Base-by-base conservation (phyloP, 2,113 vertebrate genomes). In the Calonectris borealis region DNA sequence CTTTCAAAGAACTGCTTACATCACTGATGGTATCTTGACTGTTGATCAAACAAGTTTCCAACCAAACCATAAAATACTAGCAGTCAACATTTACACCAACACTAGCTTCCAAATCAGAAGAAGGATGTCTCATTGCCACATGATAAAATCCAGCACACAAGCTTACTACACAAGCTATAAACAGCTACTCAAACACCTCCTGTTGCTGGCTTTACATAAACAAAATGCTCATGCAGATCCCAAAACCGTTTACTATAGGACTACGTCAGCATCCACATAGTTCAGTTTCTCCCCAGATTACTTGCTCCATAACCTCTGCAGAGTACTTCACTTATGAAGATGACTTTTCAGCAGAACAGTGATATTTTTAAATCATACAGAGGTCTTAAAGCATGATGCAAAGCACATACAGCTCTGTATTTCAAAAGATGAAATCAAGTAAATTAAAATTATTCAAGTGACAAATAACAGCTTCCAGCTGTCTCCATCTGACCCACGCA, bases 71-170 rank as follows among this genome's bases (percentile, higher is more conserved):
- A 83, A 87, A 75, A 85, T 40, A 48, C 36, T 40, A 79, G 52
- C 24, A 85, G 29, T 69, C 71, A 89, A 80, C 87, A 69, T 16
- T 58, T 66, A 88, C 31, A 72, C 19, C 73, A 65, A 40, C 21
- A 71, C 44, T 25, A 68, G 57, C 81, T 85, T 79, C 40, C 36
- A 72, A 48, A 95, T 34, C 60, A 94, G 65, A 82, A 91, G 60
- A 78, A 87, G 26, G n/a, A 91, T 91, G 89, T 87, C 94, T 97
- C 93, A 86, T n/a, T 64, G 65, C 86, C 92, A 84, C 91, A 79
- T 89, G 94, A 95, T 32, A 61, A 79, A 58, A 83, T 72, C 49
- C 49, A 93, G 57, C 72, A 81, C 48, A 68, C 40, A 44, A 65
- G 62, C 84, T 84, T 91, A 85, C 93, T 92, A 72, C 16, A 69